Evolutionary conservation across 2,797 vertebrate genomes (phyloP).

Genomic region (Ciconia nigra): DNA sequence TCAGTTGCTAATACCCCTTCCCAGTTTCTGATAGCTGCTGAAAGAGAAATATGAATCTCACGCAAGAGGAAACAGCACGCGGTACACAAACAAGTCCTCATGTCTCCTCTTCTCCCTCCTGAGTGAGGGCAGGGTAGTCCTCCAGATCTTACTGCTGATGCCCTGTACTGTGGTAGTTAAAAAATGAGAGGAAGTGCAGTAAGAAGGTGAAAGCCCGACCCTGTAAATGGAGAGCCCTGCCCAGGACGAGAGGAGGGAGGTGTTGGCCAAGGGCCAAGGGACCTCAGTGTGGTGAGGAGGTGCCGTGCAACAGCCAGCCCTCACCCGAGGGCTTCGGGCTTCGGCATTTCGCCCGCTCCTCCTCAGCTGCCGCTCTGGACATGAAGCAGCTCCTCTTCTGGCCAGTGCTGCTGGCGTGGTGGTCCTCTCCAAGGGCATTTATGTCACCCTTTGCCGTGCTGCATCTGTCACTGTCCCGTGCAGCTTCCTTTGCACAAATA

Average conservation of each 20-base stretch:
- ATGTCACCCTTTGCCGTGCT: neutral
- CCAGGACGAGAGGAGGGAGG: neutral
- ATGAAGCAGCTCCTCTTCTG: neutral
- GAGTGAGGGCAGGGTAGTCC: neutral
- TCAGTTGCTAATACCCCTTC: neutral
- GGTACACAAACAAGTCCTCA: neutral
- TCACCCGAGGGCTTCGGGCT: neutral
- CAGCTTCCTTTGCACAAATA: neutral
- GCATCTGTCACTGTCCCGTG: neutral
- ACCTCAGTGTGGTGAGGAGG: neutral
- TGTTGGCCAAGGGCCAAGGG: neutral
- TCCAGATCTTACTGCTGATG: neutral
- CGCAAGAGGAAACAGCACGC: neutral
- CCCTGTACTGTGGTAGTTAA: neutral
- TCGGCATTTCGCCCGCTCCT: fast-evolving
- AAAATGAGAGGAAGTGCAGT: neutral
- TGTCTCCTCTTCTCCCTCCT: neutral
- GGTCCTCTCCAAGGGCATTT: neutral
- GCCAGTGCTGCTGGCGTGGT: neutral
- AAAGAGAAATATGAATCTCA: neutral
- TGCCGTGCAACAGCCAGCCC: neutral
- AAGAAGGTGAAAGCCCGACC: neutral
- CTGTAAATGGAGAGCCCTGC: neutral
- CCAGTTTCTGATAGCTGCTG: neutral
- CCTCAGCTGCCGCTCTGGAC: neutral